Evolutionary conservation across 37 sponge, comb jelly and placozoan species (phyloP), one percentile per base, ranked within the genome.

Genomic region (Eunapius fragilis): DNA sequence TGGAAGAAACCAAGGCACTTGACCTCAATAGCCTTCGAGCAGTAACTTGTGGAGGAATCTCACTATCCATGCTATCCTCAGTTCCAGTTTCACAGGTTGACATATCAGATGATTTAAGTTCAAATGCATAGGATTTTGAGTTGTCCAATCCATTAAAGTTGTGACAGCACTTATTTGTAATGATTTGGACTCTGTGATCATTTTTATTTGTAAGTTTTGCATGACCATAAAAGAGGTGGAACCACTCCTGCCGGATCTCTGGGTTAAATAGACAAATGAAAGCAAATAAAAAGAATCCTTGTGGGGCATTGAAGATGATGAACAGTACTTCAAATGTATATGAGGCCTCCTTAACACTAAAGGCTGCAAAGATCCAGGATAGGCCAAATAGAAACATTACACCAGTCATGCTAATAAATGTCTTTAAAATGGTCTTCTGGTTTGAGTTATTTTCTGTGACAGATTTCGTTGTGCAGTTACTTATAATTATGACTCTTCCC

Each of bases 331-430:
- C 85, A 82, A 87, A 84, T 25, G 72, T 82, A 17, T 69, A 28
- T 41, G 84, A 72, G 28, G 36, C 87, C 22, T 70, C 67, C 23
- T 24, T 25, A 31, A 94, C 34, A 28, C 82, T 90, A 49, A 90
- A 76, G 27, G 86, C 87, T 47, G 85, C 94, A 71, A 94, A 84
- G 19, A 90, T 25, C 94, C 94, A 94, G 0, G 85, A 86, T 12
- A 87, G 80, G 13, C 94, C 94, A 38, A 90, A 83, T 74, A 89
- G 37, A 13, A 33, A 25, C 89, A 89, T 89, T 22, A 89, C 48
- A 27, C 84, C 76, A 27, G 47, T 31, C 75, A 89, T 37, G 25
- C 84, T 83, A 75, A 78, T 49, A 25, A 89, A 12, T 25, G 77
- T 30, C 38, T 77, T 89, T 25, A 67, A 14, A 2, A 31, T 76